Evolutionary conservation across 1,140 invertebrate genomes (phyloP).

Genomic region (Hyphantria cunea): DNA sequence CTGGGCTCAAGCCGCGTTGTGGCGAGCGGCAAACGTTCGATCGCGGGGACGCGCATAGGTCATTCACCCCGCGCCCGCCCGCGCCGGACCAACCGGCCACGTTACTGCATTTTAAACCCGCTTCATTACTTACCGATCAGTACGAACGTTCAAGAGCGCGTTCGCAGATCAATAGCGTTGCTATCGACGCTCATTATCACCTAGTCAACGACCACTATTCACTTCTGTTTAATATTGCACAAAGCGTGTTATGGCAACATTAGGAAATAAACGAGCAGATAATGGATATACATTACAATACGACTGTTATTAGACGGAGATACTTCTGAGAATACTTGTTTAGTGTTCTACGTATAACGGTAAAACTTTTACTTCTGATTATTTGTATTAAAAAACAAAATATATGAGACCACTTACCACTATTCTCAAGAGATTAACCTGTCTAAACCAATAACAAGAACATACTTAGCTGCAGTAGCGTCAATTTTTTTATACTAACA

Average conservation of each 20-base stretch:
- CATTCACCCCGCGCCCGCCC: conserved; percentile 61
- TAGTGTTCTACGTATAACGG: no score
- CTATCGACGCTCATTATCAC: conserved; percentile 22
- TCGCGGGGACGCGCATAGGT: conserved; percentile 70
- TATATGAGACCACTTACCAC: no score
- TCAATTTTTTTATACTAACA: no score
- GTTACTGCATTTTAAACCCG: conserved; percentile 31
- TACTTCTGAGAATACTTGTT: no score
- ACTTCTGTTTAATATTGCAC: conserved; percentile 5
- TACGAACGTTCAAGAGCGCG: conserved; percentile 6
- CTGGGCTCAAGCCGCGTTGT: conserved; percentile 22
- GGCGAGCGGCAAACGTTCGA: conserved; percentile 55
- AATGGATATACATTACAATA: conserved; percentile 3
- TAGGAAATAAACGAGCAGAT: conserved; percentile 11
- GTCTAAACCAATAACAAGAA: no score
- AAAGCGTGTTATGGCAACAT: conserved; percentile 5
- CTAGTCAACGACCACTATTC: conserved; percentile 9
- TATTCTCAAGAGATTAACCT: no score
- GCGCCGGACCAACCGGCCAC: conserved; percentile 37
- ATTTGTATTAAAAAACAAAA: no score
- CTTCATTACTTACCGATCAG: conserved; percentile 31
- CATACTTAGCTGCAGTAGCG: no score
- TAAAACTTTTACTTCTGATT: no score
- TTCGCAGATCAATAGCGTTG: conserved; percentile 23
- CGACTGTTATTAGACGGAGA: no score